Conservation (phyloP, 2,888 invertebrate species). For the Zaprionus lineosus region DNA sequence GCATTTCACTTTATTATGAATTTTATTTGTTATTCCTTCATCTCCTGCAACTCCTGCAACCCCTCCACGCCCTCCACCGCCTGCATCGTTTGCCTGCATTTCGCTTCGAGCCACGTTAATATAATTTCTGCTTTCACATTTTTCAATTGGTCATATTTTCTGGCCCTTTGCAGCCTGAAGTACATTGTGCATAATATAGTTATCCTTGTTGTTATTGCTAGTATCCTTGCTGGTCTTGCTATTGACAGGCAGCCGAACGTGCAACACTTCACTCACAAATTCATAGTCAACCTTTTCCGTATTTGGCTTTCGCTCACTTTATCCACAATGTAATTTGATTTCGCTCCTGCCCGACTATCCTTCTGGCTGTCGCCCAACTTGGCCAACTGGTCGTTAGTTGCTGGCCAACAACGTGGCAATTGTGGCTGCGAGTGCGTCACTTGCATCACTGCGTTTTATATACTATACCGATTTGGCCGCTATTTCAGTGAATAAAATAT, state of each 20-base stretch:
- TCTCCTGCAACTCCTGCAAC: too few relatives aligned
- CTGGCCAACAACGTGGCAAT: conserved; percentile 44
- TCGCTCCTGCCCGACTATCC: conserved; percentile 37
- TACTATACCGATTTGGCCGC: conserved; percentile 4
- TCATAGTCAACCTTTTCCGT: too few relatives aligned
- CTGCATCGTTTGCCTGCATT: conserved; percentile 18
- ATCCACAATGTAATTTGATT: conserved; percentile 44
- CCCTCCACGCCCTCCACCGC: too few relatives aligned
- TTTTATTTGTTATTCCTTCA: conserved; percentile 14
- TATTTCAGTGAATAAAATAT: too few relatives aligned
- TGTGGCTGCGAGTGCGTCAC: conserved; percentile 43
- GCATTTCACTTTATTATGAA: conserved; percentile 38
- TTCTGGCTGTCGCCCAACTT: conserved; percentile 18
- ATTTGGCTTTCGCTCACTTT: conserved; percentile 2
- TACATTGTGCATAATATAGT: conserved; percentile 75
- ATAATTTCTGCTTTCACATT: conserved; percentile 55
- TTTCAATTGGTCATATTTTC: conserved; percentile 60
- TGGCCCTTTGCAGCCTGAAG: conserved; percentile 65
- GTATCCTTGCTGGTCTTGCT: conserved; percentile 24
- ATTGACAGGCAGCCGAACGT: conserved; percentile 2
- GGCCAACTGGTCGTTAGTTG: conserved; percentile 22
- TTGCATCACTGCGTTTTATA: conserved; percentile 41
- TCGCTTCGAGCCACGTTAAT: conserved; percentile 38
- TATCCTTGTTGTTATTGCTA: conserved; percentile 48
- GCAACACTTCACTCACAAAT: background rate